Base-by-base conservation (phyloP, 2,113 vertebrate genomes). In the Sapayoa aenigma region DNA sequence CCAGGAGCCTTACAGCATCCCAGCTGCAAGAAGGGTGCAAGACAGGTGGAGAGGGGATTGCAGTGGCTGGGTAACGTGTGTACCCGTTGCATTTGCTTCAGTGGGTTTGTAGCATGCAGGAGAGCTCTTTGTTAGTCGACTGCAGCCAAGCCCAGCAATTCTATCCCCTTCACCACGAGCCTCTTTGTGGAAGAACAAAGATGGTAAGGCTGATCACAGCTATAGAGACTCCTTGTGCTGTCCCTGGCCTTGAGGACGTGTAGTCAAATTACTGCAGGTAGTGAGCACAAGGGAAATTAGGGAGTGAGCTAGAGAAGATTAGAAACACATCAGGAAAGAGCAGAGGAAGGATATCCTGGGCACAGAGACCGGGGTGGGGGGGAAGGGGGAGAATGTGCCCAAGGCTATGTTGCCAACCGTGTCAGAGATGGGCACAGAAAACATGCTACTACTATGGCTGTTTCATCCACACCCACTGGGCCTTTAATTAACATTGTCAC, bases 101-200 rank as follows among this genome's bases (percentile, higher is more conserved):
- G 37, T 2, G 4, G 6, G 2, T 12, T 41, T 68, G 76, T 56
- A 52, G 71, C 35, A 31, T 0, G 2, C 13, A 24, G 35, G 55
- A 80, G 55, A 60, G 16, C 46, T 86, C 46, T 69, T 27, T 84
- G 62, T 65, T 24, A 33, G 15, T 31, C 33, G 41, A 31, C 55
- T 87, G 52, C 39, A 79, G 35, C 19, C 58, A 52, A 75, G 46
- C 16, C 18, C 35, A 30, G 58, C 19, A 72, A 11, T 17, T 71
- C 42, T 9, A 31, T 33, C 4, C 14, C 12, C 12, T 13, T 37
- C 1, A 0, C 14, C 12, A 6, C 12, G 33, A 65, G 39, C 14
- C 30, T 27, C 4, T 6, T 2, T 0, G 0, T 9, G 30, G 11
- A 14, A 47, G 20, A 67, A 3, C 9, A 33, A 56, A 35, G 6